A percentile compares a stretch with the other conserved stretches of the same genome.
phyloP scores from a whole-genome alignment of 2,113 vertebrate species.

The Cnemophilus loriae region DNA sequence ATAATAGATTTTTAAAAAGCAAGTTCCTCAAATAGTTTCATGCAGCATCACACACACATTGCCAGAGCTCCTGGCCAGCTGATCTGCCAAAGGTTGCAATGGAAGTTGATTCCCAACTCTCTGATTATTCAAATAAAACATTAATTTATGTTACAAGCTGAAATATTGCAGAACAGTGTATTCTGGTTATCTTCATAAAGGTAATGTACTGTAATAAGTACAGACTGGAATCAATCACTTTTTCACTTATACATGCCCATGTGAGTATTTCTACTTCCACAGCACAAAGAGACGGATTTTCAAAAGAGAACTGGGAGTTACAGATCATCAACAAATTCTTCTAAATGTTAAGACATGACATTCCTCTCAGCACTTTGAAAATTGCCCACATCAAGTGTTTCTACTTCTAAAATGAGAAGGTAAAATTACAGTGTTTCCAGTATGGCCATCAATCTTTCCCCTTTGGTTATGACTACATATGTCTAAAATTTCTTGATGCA shows the following conservation, averaged over 20 bases:
- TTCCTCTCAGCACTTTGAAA: neutral
- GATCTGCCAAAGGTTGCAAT: neutral
- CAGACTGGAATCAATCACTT: neutral
- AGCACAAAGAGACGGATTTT: neutral
- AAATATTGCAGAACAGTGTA: neutral
- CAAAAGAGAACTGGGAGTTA: neutral
- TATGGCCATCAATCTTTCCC: neutral
- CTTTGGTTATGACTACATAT: neutral
- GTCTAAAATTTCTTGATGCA: neutral
- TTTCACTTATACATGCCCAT: neutral
- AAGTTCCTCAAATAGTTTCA: neutral
- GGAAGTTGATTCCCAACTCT: neutral
- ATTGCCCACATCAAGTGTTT: neutral
- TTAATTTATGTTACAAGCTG: neutral
- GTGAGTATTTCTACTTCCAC: neutral
- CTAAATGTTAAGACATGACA: neutral
- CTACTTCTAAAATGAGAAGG: neutral
- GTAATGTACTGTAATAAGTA: neutral
- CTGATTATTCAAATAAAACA: neutral
- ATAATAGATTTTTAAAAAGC: neutral
- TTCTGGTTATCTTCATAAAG: neutral
- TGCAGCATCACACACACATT: too few species aligned
- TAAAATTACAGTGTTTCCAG: constrained; percentile 8
- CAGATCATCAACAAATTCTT: neutral
- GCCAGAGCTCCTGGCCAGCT: neutral